Evolutionary conservation across 2,797 vertebrate genomes (phyloP), one percentile per base, ranked within the genome.

Genomic region (Amniataba percoides): DNA sequence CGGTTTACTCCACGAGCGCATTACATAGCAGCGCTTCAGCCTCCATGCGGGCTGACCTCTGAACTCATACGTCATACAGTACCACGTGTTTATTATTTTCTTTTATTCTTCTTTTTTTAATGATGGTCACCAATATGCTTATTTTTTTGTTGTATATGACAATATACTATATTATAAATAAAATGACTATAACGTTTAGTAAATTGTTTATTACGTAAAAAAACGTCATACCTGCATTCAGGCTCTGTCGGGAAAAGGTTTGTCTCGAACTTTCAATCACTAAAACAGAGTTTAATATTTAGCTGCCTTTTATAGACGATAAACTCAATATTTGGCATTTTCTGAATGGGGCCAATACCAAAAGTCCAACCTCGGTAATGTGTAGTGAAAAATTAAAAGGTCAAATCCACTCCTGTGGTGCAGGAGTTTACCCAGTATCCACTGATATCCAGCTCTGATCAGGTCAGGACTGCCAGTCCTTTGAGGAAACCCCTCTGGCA

Each of bases 51-150:
- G 19, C 1, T 1, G 2, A 1, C 57, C 78, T 75, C 25, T 81
- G 78, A 80, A 64, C 74, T 1, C 10, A 2, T 10, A 82, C 88
- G 88, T 90, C 89, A 88, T 7, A 11, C 4, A 27, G 7, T 5
- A 1, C 8, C 11, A 13, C 2, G 1, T 49, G 2, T 18, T 15
- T 15, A 1, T 71, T 16, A 14, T 43, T 43, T 52, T 21, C 27
- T 31, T 31, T 31, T 31, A 3, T 31, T 27, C 27, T 27, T 27
- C 4, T 31, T 31, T 31, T 31, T 31, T 31, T 2, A 31, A 31
- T 3, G 3, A 31, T 31, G 3, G 5, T 5, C 5, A 27, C 0
- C 0, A 19, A 0, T 34, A 0, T 23, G 14, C n/a, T 4, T 14
- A 4, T 1, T 42, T 3, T 3, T 1, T 13, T 0, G 0, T 11